Conservation (phyloP, 1,140 invertebrate genomes). For the Trichonephila clavata region DNA sequence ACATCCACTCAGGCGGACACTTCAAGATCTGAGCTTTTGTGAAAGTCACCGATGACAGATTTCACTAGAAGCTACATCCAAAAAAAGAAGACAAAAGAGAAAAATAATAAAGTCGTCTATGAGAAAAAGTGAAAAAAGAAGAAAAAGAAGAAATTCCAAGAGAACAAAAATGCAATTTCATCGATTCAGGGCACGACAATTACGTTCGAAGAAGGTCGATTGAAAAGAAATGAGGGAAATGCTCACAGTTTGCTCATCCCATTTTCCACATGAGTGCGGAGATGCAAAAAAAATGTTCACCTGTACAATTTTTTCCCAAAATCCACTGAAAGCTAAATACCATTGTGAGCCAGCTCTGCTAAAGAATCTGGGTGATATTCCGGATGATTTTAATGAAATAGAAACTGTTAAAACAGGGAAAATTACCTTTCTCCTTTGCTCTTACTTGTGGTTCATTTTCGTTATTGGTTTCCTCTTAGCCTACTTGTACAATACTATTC, state of each 20-base stretch:
- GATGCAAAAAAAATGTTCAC: not conserved
- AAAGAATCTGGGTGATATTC: not conserved
- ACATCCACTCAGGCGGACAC: no score
- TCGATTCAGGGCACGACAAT: slow-evolving; percentile 21
- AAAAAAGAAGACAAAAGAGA: no score
- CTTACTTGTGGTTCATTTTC: not conserved
- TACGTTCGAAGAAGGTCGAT: slow-evolving; percentile 27
- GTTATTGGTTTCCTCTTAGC: not conserved
- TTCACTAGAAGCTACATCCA: no score
- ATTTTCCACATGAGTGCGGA: slow-evolving; percentile 12
- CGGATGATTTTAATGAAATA: not conserved
- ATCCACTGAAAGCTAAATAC: not conserved
- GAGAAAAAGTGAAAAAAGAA: not conserved
- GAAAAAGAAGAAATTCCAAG: not conserved
- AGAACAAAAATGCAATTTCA: not conserved
- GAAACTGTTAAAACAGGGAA: not conserved
- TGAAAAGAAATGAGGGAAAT: slow-evolving; percentile 22
- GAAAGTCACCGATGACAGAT: no score
- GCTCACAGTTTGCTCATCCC: slow-evolving; percentile 27
- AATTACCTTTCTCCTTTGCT: not conserved
- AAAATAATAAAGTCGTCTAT: no score
- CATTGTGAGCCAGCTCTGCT: not conserved
- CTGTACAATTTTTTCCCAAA: not conserved
- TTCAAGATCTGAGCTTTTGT: no score
- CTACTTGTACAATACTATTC: not conserved